phyloP scores from a whole-genome alignment of 2,113 vertebrate genomes.

The Leptocoma aspasia region DNA sequence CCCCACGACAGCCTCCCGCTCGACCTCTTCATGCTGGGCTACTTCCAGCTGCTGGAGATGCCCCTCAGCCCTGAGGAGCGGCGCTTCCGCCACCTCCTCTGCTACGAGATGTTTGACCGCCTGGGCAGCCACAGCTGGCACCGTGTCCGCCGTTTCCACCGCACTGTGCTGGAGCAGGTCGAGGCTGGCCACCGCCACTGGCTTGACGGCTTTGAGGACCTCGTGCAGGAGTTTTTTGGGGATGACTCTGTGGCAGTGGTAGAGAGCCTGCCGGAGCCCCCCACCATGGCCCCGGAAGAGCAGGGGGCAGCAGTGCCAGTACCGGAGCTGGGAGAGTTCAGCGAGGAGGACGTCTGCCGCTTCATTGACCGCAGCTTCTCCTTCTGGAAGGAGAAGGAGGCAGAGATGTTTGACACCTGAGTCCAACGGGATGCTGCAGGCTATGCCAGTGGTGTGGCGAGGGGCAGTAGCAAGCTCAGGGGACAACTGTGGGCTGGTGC shows the following conservation, averaged over 20 bases:
- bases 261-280: neutral
- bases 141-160: conserved; percentile 88
- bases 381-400: conserved; percentile 98
- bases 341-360: conserved; percentile 90
- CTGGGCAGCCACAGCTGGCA: conserved; percentile 91
- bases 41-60: conserved; percentile 98
- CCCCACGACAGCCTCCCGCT: conserved; percentile 87
- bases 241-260: conserved; percentile 39
- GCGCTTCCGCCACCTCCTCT: conserved; percentile 93
- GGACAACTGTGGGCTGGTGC: neutral
- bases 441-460: neutral
- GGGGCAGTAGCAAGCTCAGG: neutral
- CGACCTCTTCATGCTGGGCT: conserved; percentile 98
- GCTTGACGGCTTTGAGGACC: conserved; percentile 90
- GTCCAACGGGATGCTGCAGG: neutral
- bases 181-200: conserved; percentile 83
- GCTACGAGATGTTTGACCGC: conserved; percentile 97
- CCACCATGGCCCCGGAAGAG: neutral
- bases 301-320: neutral
- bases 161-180: conserved; percentile 83
- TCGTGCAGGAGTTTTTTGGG: conserved; percentile 86
- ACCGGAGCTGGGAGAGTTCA: conserved; percentile 90
- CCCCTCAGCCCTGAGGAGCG: conserved; percentile 87
- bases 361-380: conserved; percentile 97
- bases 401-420: conserved; percentile 90